Evolutionary conservation across 2,797 vertebrate species (phyloP).

Genomic region (Hirundo rustica): DNA sequence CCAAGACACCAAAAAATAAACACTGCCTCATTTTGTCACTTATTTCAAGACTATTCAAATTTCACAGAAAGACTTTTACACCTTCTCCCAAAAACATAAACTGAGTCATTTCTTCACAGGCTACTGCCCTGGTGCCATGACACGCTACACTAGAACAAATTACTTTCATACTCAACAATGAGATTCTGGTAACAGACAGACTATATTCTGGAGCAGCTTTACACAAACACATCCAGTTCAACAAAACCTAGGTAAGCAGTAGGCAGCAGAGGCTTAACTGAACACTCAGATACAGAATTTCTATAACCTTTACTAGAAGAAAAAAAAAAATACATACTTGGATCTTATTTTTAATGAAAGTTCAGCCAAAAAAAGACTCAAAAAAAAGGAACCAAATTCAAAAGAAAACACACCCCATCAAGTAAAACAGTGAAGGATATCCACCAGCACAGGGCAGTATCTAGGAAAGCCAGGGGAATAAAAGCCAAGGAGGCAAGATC

Average conservation of each 20-base stretch:
- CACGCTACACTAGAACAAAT: neutral
- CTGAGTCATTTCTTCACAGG: neutral
- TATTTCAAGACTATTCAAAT: neutral
- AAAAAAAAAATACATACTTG: conserved; percentile 5
- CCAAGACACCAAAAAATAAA: neutral
- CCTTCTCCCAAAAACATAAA: neutral
- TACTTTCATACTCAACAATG: neutral
- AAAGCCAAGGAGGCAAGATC: conserved; percentile 87
- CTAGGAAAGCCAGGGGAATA: conserved; percentile 87
- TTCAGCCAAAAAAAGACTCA: conserved; percentile 26
- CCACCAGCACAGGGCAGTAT: conserved; percentile 87
- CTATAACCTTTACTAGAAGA: conserved; percentile 4
- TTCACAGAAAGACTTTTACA: neutral
- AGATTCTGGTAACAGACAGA: neutral
- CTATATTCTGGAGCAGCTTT: neutral
- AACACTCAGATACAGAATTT: neutral
- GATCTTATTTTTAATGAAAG: neutral
- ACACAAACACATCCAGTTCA: neutral
- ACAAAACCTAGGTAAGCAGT: neutral
- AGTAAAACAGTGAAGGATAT: conserved; percentile 81
- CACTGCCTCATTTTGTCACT: neutral
- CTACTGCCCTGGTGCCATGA: neutral
- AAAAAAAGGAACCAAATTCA: conserved; percentile 13
- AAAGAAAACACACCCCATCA: conserved; percentile 59
- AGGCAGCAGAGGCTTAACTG: conserved; percentile 33